phyloP scores from a whole-genome alignment of 2,113 vertebrate species.

The Podarcis cretensis region DNA sequence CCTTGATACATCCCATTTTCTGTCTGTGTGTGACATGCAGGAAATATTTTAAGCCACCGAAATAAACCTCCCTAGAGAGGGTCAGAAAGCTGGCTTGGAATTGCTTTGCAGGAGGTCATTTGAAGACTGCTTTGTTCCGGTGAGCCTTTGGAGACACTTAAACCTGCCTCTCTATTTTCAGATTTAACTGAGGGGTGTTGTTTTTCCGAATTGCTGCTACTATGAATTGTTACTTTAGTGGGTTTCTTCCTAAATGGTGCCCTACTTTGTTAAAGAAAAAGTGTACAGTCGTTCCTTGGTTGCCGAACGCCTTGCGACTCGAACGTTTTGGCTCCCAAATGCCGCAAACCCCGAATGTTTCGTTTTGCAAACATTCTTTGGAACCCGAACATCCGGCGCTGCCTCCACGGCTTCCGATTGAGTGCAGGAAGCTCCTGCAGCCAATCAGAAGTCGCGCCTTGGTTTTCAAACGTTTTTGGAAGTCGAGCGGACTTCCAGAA shows the following conservation, averaged over 20 bases:
- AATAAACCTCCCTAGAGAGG: constrained; percentile 8
- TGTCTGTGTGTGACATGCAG: not conserved
- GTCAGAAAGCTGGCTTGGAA: not conserved
- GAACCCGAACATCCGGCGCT: no score
- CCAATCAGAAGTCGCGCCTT: no score
- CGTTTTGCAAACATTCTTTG: no score
- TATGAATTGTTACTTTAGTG: not conserved
- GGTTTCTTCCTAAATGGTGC: not conserved
- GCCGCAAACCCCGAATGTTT: no score
- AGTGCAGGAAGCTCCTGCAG: no score
- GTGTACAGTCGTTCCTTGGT: no score
- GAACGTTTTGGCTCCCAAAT: no score
- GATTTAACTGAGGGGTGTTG: not conserved
- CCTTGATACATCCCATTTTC: not conserved
- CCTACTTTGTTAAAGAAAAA: not conserved
- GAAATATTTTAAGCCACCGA: constrained; percentile 1
- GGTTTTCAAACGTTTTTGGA: no score
- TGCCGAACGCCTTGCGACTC: no score
- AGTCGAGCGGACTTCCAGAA: no score
- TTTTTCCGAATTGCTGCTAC: not conserved
- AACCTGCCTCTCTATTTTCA: not conserved
- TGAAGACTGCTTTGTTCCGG: not conserved
- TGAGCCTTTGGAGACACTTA: not conserved
- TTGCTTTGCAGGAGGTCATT: constrained; percentile 2
- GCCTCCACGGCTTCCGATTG: no score